Evolutionary conservation across 2,888 invertebrate genomes (phyloP).

Genomic region (Sphecodes monilicornis): DNA sequence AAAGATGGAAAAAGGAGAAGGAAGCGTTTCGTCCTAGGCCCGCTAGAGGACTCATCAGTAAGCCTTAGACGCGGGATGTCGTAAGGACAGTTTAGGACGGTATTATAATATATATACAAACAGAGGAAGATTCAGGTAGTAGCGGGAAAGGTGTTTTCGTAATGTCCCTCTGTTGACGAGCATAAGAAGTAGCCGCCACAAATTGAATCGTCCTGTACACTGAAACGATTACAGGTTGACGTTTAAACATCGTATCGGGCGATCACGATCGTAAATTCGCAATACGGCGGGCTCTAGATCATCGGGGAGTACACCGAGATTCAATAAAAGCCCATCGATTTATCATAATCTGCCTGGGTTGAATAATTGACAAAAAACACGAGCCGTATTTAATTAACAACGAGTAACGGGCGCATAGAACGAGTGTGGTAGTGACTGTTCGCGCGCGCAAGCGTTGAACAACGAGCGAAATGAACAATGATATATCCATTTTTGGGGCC

Average conservation of each 20-base stretch:
- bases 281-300: not conserved
- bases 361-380: constrained; percentile 1
- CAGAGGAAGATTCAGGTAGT: too few species aligned
- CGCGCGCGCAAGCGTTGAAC: not conserved
- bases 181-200: too few species aligned
- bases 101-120: too few species aligned
- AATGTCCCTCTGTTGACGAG: too few species aligned
- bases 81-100: too few species aligned
- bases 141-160: too few species aligned
- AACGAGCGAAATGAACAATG: constrained; percentile 1
- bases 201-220: not conserved
- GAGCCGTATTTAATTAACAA: not conserved
- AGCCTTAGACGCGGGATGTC: too few species aligned
- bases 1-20: too few species aligned
- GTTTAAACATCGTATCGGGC: not conserved
- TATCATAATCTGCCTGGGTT: not conserved
- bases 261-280: constrained; percentile 23
- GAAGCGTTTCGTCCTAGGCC: too few species aligned
- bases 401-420: not conserved
- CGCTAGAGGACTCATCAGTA: too few species aligned
- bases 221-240: constrained; percentile 24
- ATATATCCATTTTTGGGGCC: constrained; percentile 39
- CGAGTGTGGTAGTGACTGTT: not conserved
- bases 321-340: not conserved
- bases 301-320: not conserved